Base-by-base conservation (phyloP, 2,888 invertebrate genomes). In the Diarsia rubi region DNA sequence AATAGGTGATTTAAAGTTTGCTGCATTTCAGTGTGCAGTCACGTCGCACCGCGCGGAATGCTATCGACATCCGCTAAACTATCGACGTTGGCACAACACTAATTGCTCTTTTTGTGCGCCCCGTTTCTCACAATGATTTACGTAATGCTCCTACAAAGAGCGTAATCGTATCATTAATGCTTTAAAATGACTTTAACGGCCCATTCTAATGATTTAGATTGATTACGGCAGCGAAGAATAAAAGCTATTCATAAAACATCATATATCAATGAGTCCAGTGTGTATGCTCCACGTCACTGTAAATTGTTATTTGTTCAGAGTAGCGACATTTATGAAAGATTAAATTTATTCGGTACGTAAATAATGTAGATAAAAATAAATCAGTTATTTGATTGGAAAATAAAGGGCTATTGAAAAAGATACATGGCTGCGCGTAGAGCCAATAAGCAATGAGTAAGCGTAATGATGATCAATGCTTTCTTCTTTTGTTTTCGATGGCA, bases 11-110 rank as follows among this genome's bases (percentile, higher is more conserved):
- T 60, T 69, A 79, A 87, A 83, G 65, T 84, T 93, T 91, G 94
- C 85, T 81, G 86, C 90, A 93, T 94, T 94, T 92, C 93, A 92
- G 90, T 92, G 92, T 92, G 93, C 93, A 94, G 94, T 94, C 95
- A 94, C 95, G 95, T 95, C 91, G 92, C 87, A 90, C 90, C 91
- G 91, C 86, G 89, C 90, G 94, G 94, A 93, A 95, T 94, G 92
- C 91, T 95, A 95, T 96, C 95, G 95, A 96, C 95, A 95, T 95
- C 93, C 95, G 94, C 93, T 93, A 93, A 95, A 95, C 95, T 95
- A 95, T 95, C 95, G 95, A 95, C 94, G 91, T 88, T 89, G 90
- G 94, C 92, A 91, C 96, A 95, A 91, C 96, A 94, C 96, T 96
- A 96, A 95, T 95, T 95, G 95, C 93, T 93, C 93, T 95, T 95